These are phyloP conservation scores for Serrognathus titanus DNA, from an alignment of 2,888 invertebrate species.

Conservation along the genomic window DNA sequence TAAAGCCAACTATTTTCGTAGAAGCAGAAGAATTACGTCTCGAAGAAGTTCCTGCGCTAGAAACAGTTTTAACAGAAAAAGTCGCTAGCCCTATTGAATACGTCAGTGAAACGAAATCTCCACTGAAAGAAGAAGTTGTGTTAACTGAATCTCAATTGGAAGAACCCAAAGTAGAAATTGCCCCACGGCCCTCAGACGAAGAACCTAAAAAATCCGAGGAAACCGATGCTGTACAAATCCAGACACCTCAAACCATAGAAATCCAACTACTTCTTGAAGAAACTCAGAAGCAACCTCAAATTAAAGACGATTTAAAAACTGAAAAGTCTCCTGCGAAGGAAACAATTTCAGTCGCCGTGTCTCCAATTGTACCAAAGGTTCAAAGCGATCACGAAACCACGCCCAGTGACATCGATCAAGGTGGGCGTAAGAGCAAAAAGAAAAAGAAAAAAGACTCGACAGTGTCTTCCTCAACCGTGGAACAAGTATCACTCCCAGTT, in stretches of 20 bases:
- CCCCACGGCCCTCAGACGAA: neutral
- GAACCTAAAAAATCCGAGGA: constrained; percentile 10
- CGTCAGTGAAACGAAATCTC: neutral
- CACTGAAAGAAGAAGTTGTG: neutral
- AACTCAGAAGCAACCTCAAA: neutral
- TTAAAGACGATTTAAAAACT: constrained; percentile 18
- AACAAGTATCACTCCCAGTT: constrained; percentile 15
- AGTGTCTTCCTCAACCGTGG: constrained; percentile 15
- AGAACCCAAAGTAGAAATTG: too few species aligned
- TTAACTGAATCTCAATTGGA: constrained; percentile 3
- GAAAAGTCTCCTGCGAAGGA: neutral
- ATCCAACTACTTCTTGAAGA: neutral
- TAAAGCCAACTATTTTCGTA: too few species aligned
- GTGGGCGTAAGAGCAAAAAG: constrained; percentile 59
- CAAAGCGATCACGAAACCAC: constrained; percentile 42
- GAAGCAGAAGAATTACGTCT: neutral
- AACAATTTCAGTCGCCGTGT: constrained; percentile 26
- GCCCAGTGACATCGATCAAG: constrained; percentile 49
- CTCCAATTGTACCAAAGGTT: constrained; percentile 38
- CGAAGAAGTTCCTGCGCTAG: neutral
- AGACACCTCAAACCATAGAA: neutral
- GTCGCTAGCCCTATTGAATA: neutral
- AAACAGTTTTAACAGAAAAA: neutral
- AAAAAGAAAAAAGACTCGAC: constrained; percentile 61
- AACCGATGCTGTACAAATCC: neutral